Evolutionary conservation across 2,888 invertebrate genomes (phyloP).

Genomic region (Zaprionus bogoriensis): DNA sequence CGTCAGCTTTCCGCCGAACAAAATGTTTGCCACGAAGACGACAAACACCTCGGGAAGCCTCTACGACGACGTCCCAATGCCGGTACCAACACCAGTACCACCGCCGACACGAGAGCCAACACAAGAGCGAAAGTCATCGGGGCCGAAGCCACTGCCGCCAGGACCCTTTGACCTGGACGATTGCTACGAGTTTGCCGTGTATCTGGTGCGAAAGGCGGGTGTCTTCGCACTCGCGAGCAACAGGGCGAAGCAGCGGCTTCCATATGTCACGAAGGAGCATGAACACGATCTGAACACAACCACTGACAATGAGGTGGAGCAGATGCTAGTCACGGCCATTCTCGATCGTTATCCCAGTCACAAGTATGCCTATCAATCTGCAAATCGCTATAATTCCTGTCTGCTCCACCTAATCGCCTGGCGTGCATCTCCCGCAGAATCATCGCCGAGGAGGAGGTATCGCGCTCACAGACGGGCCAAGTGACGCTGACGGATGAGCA

Average conservation of each 20-base stretch:
- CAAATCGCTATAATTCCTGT: neutral
- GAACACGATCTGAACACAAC: slow-evolving; percentile 24
- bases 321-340: slow-evolving; percentile 37
- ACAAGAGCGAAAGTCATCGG: neutral
- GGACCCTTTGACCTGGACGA: slow-evolving; percentile 21
- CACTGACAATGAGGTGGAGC: slow-evolving; percentile 46
- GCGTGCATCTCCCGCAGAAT: too few species aligned
- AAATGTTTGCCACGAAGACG: neutral
- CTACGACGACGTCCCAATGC: too few species aligned
- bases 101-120: neutral
- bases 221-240: slow-evolving; percentile 25
- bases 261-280: slow-evolving; percentile 27
- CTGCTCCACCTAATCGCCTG: neutral
- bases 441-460: slow-evolving; percentile 42
- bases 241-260: neutral
- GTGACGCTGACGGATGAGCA: slow-evolving; percentile 41
- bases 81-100: too few species aligned
- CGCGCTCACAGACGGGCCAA: neutral
- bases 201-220: slow-evolving; percentile 35
- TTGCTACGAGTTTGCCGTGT: slow-evolving; percentile 35
- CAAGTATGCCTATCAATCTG: slow-evolving; percentile 50
- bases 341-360: slow-evolving; percentile 43
- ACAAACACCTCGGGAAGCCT: neutral
- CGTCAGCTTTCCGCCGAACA: neutral
- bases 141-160: neutral